These are phyloP conservation scores for Barbus barbus DNA, from an alignment of 2,113 vertebrate genomes.

Conservation along the genomic window DNA sequence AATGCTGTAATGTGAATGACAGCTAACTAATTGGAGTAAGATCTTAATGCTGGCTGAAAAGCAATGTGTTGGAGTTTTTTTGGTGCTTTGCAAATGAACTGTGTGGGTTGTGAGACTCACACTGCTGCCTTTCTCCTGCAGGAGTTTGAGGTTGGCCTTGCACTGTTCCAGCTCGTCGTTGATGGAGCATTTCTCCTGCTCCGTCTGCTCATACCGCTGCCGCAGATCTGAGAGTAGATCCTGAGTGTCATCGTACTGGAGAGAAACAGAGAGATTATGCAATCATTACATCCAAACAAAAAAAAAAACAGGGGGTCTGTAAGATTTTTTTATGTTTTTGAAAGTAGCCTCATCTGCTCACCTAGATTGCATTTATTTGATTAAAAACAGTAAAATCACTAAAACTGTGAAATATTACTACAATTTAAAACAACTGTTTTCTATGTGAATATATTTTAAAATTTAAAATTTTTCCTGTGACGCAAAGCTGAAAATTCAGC, in stretches of 20 bases:
- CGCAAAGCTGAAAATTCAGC: too few relatives aligned
- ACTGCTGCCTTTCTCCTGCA: slow-evolving; percentile 92
- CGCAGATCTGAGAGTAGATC: slow-evolving; percentile 87
- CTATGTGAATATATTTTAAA: too few relatives aligned
- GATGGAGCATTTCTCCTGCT: slow-evolving; percentile 90
- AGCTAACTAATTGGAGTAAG: neutral
- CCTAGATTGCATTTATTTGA: too few relatives aligned
- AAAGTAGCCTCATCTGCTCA: too few relatives aligned
- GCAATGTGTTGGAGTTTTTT: too few relatives aligned
- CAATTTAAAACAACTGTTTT: too few relatives aligned
- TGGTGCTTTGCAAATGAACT: neutral
- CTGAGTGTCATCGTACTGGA: slow-evolving; percentile 92
- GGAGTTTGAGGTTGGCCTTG: slow-evolving; percentile 90
- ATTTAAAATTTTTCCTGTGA: too few relatives aligned
- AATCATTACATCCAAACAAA: neutral
- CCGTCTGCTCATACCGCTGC: slow-evolving; percentile 86
- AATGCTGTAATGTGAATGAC: neutral
- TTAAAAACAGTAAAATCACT: too few relatives aligned
- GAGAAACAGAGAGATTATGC: slow-evolving; percentile 37
- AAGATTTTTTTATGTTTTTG: too few relatives aligned
- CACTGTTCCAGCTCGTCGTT: slow-evolving; percentile 93
- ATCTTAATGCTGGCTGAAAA: neutral
- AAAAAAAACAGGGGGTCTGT: too few relatives aligned
- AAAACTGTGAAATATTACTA: too few relatives aligned
- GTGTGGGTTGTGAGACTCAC: slow-evolving; percentile 76